A percentile compares a stretch with the other conserved stretches of the same genome.
These are phyloP conservation scores for Phytoseiulus persimilis DNA, from an alignment of 2,888 invertebrate genomes.

Conservation along the genomic window DNA sequence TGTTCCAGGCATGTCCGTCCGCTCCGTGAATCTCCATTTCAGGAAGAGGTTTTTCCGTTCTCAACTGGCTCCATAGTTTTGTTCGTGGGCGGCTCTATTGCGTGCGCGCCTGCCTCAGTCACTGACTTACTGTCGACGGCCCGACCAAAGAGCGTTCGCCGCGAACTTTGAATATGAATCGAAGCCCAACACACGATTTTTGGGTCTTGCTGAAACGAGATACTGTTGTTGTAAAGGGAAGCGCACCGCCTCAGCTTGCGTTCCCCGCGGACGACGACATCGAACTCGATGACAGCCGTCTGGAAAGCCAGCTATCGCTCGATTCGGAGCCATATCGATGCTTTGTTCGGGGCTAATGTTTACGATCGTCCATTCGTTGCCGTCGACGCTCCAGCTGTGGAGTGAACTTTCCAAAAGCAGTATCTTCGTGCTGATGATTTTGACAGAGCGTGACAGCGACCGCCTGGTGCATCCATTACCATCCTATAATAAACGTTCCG, in stretches of 20 bases:
- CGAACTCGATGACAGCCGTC: not conserved
- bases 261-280: not conserved
- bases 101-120: not conserved
- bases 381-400: slow-evolving; percentile 5
- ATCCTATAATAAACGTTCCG: not conserved
- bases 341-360: not conserved
- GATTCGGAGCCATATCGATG: not conserved
- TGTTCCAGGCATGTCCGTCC: not conserved
- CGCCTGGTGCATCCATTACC: not conserved
- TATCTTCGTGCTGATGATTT: not conserved
- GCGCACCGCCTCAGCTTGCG: not conserved
- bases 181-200: not conserved
- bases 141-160: not conserved
- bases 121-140: not conserved
- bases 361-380: not conserved
- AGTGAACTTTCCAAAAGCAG: not conserved
- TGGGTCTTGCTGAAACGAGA: not conserved
- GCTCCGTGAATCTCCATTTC: not conserved
- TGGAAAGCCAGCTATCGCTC: not conserved
- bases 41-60: not conserved
- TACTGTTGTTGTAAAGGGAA: not conserved
- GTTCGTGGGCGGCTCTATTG: not conserved
- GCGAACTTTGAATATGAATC: not conserved
- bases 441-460: not conserved
- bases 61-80: not conserved